phyloP scores from a whole-genome alignment of 2,888 invertebrate genomes.

The Sinhomidia bicolor region DNA sequence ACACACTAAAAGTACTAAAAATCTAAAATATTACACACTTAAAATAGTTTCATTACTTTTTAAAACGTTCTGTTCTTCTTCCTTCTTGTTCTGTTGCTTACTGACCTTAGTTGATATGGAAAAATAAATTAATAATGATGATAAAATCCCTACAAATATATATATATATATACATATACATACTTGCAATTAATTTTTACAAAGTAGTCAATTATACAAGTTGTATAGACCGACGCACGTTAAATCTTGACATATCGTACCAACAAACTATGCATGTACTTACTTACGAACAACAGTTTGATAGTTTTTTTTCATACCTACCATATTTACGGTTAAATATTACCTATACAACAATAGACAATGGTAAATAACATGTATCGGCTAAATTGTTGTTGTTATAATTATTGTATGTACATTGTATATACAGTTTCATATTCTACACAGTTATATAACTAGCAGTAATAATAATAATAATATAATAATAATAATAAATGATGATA shows the following conservation, averaged over 20 bases:
- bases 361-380: slow-evolving; percentile 4
- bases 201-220: background rate
- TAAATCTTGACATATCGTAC: background rate
- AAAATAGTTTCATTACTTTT: background rate
- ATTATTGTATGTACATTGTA: background rate
- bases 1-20: slow-evolving; percentile 20
- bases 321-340: too few species aligned
- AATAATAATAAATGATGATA: too few species aligned
- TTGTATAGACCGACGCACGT: slow-evolving; percentile 24
- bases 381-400: background rate
- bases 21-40: slow-evolving; percentile 14
- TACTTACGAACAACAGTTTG: slow-evolving; percentile 13
- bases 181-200: slow-evolving; percentile 5
- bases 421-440: background rate
- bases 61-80: slow-evolving; percentile 15
- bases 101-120: slow-evolving; percentile 74
- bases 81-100: slow-evolving; percentile 40
- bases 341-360: slow-evolving; percentile 15
- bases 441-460: slow-evolving; percentile 5
- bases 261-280: background rate
- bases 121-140: slow-evolving; percentile 71
- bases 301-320: background rate
- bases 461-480: too few species aligned
- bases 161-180: too few species aligned
- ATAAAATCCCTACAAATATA: slow-evolving; percentile 37